Base-by-base conservation (phyloP, 1,140 invertebrate species). In the Saxidomus purpurata region DNA sequence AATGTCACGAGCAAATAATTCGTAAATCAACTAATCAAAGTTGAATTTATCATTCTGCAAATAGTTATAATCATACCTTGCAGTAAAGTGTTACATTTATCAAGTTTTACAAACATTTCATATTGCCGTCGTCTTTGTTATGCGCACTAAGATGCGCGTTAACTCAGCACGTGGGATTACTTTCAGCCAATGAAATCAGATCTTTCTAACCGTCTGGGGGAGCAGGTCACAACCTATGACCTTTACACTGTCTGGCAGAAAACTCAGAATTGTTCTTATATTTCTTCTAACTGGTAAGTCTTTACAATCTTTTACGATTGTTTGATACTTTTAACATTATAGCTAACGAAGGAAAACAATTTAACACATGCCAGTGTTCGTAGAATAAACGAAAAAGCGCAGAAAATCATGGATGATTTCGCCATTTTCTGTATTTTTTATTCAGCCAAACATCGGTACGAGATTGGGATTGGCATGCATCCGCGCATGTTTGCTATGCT, bases 151-250 rank as follows among this genome's bases (percentile, higher is more conserved):
- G 22, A 22, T 85, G 83, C 83, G 83, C 67, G 34, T 34, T 22
- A 2, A 43, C 28, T 1, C 11, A n/a, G 59, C 83, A 91, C 89
- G 87, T 95, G 92, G 93, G 89, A 90, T 91, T 89, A 91, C 82
- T 79, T 61, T 90, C 74, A 91, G 81, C 94, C 94, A 95, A 95
- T 95, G 81, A 92, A 86, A 90, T 81, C 71, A 25, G 9, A 77
- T 55, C 49, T 85, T 88, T 85, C 81, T 90, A 34, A 90, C 91
- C 87, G 91, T 93, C 90, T 90, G 89, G 89, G 87, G 49, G 89
- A 90, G 89, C 92, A 89, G 94, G 94, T 95, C 94, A 95, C 94
- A 94, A 95, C 94, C 94, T 94, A 92, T 95, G 94, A 95, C 94
- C 94, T 95, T 95, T 95, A 94, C 92, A 93, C 87, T 90, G 93